Evolutionary conservation across 2,113 vertebrate species (phyloP).

Genomic region (Ptyas mucosa): DNA sequence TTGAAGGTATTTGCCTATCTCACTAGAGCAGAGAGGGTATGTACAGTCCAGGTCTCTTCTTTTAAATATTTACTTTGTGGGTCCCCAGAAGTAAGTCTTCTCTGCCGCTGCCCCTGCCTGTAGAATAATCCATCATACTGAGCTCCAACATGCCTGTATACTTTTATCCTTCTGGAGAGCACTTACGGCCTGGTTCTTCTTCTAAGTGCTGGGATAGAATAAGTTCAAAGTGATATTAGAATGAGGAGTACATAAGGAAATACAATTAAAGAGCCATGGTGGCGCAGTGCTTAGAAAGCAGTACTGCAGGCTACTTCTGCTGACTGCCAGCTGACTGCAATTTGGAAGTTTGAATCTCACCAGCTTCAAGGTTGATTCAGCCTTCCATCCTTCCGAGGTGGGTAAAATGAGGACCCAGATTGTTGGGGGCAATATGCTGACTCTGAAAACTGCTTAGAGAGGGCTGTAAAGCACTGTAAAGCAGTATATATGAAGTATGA

Average conservation of each 20-base stretch:
- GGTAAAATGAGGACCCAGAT: no score
- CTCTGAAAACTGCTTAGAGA: no score
- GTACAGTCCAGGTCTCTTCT: neutral
- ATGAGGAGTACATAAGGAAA: neutral
- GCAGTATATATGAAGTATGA: no score
- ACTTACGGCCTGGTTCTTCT: neutral
- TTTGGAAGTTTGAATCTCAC: no score
- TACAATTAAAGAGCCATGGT: neutral
- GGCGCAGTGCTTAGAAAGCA: no score
- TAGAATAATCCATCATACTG: neutral
- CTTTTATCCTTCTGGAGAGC: neutral
- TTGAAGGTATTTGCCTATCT: neutral
- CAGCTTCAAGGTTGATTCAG: no score
- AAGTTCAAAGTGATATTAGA: neutral
- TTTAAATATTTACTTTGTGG: neutral
- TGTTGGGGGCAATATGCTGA: no score
- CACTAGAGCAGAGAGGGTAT: neutral
- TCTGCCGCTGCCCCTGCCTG: neutral
- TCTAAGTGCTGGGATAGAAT: neutral
- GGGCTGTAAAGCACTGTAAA: no score
- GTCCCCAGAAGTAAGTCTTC: neutral
- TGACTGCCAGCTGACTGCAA: no score
- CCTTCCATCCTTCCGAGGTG: no score
- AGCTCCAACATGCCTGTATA: neutral
- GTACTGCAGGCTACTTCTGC: no score